Base-by-base conservation (phyloP, 2,113 vertebrate species). In the Anoplopoma fimbria region DNA sequence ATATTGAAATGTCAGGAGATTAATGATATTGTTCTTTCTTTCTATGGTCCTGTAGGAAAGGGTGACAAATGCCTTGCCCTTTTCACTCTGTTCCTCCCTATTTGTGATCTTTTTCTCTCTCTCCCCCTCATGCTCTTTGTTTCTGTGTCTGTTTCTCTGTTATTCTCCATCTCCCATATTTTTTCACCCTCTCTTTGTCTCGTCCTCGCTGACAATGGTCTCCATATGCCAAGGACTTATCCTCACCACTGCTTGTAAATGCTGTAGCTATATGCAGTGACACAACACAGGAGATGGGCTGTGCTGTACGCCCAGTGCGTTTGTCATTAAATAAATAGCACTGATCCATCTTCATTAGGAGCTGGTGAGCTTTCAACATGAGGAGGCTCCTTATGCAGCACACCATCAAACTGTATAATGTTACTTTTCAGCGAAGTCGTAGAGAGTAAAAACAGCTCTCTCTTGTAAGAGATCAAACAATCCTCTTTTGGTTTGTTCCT, bases 321-420 rank as follows among this genome's bases (percentile, higher is more conserved):
- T 63, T 93, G 92, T 96, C 95, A 93, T 89, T 84, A 91, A 95
- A 94, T 91, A 95, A 95, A 96, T 92, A 96, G 80, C 84, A 74
- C 90, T 94, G 94, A 97, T 97, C 93, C 93, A 90, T 97, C 95
- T 97, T 97, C 94, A 96, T 97, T 96, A 96, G 84, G 88, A 83
- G 82, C 80, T 6, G 75, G 81, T 63, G 76, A 76, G 57, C 91
- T 88, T 90, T 80, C 91, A 81, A 84, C 69, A 75, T 67, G 15
- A 73, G 60, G 77, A 84, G 84, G 61, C 45, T 90, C 87, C 87
- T 85, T 75, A 76, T 60, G 74, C 91, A 61, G 70, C 62, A 0
- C 9, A 93, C 83, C 87, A 86, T 81, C 93, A 93, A 90, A 68
- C 86, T 81, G 51, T 71, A 71, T 62, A 69, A 31, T 91, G 85